Conservation (phyloP, 2,888 invertebrate species). For the Eutolmus rufibarbis region DNA sequence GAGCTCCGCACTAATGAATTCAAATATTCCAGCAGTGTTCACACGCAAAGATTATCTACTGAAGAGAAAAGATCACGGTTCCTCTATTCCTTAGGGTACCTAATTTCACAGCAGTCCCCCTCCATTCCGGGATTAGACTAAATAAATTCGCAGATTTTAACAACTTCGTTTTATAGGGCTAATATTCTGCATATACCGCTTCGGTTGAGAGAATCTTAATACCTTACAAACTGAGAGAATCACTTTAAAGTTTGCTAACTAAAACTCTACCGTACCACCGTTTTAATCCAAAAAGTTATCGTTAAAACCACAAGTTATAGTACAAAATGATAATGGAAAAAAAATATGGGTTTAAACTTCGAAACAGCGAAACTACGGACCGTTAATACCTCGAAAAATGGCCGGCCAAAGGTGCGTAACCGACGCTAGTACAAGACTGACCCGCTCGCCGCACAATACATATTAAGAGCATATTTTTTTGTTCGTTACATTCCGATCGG, state of each 20-base stretch:
- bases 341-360: neutral
- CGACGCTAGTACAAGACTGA: slow-evolving; percentile 55
- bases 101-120: neutral
- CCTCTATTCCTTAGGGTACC: neutral
- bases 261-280: neutral
- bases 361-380: neutral
- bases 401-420: slow-evolving; percentile 43
- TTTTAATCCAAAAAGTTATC: neutral
- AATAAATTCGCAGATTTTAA: neutral
- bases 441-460: slow-evolving; percentile 50
- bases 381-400: neutral
- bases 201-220: neutral
- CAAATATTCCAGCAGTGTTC: neutral
- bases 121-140: neutral
- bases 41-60: neutral
- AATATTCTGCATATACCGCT: neutral
- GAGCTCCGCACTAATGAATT: neutral
- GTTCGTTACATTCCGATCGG: neutral
- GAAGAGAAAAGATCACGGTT: neutral
- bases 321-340: neutral
- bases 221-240: neutral
- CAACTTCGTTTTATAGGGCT: neutral
- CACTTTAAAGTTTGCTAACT: neutral
- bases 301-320: neutral
- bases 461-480: neutral